Percentiles rank a stretch among this genome's conserved stretches.
phyloP scores from a whole-genome alignment of 2,888 invertebrate genomes.

The Parnassius smintheus region DNA sequence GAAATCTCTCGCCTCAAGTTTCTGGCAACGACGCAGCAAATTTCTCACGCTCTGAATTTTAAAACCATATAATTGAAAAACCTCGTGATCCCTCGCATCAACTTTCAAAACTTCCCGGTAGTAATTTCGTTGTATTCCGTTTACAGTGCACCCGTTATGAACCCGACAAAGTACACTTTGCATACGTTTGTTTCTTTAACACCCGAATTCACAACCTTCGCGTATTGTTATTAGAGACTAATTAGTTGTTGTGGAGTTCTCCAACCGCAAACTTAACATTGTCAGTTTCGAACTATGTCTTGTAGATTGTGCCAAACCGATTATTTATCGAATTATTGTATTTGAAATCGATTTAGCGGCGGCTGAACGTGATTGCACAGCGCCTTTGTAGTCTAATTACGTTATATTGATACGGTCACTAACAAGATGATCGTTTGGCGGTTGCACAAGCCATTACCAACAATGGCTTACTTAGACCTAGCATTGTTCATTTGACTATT shows the following conservation, averaged over 20 bases:
- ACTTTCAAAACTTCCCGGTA: slow-evolving; percentile 48
- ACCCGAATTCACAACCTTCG: not conserved
- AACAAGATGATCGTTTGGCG: slow-evolving; percentile 3
- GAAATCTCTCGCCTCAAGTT: not conserved
- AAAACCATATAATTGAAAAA: slow-evolving; percentile 18
- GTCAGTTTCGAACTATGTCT: not conserved
- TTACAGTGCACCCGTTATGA: slow-evolving; percentile 39
- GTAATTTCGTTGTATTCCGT: slow-evolving; percentile 45
- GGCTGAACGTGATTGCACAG: slow-evolving; percentile 20
- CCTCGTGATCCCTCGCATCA: slow-evolving; percentile 26
- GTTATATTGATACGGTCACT: slow-evolving; percentile 17
- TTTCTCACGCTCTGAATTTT: slow-evolving; percentile 18
- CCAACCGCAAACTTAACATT: not conserved
- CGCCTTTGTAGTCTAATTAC: slow-evolving; percentile 25
- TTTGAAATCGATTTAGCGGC: slow-evolving; percentile 47
- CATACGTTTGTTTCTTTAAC: not conserved
- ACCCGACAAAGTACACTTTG: slow-evolving; percentile 28
- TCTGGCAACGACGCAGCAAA: not conserved
- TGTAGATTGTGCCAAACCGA: slow-evolving; percentile 44
- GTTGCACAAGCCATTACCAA: slow-evolving; percentile 12
- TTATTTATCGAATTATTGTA: slow-evolving; percentile 54
- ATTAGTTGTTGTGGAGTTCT: not conserved
- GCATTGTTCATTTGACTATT: slow-evolving; percentile 9
- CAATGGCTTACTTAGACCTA: slow-evolving; percentile 15
- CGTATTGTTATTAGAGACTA: not conserved